These are phyloP conservation scores for Ophthalmotilapia sp. DNA, from an alignment of 2,113 vertebrate genomes.

Conservation along the genomic window DNA sequence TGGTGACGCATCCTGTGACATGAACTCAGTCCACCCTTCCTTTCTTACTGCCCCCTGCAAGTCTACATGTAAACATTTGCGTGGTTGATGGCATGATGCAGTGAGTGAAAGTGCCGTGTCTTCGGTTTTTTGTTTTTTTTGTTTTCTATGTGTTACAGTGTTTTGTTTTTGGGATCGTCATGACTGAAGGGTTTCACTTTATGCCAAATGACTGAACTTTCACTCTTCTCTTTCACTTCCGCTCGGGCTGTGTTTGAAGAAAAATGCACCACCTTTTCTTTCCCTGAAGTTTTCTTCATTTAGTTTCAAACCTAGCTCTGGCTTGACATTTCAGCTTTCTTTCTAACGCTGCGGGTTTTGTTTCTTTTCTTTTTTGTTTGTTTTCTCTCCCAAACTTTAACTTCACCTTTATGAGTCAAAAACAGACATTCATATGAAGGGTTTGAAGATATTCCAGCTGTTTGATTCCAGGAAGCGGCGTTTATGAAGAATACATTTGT, in stretches of 20 bases:
- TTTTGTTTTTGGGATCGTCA: not conserved
- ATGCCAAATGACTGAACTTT: slow-evolving; percentile 56
- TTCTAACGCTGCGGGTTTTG: not conserved
- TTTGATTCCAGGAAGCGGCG: not conserved
- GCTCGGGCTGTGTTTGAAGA: not conserved
- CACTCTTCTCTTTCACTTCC: slow-evolving; percentile 12
- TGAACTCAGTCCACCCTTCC: slow-evolving; percentile 59
- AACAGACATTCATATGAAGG: not conserved
- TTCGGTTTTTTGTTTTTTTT: not conserved
- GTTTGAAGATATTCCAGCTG: not conserved
- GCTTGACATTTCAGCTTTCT: slow-evolving; percentile 10
- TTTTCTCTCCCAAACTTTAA: not conserved
- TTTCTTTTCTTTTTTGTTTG: not conserved
- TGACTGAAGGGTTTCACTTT: slow-evolving; percentile 44
- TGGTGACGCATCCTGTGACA: slow-evolving; percentile 72
- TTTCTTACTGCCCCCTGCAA: slow-evolving; percentile 57
- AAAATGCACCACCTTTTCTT: not conserved
- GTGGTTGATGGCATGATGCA: not conserved
- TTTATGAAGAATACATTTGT: slow-evolving; percentile 37
- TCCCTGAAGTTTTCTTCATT: not conserved
- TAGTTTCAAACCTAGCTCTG: not conserved
- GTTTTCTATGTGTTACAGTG: not conserved
- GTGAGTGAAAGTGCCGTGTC: not conserved
- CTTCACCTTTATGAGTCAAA: not conserved
- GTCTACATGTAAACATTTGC: not conserved